These are phyloP conservation scores for Apistogramma diplotaenia DNA, from an alignment of 2,113 vertebrate species.

Conservation along the genomic window DNA sequence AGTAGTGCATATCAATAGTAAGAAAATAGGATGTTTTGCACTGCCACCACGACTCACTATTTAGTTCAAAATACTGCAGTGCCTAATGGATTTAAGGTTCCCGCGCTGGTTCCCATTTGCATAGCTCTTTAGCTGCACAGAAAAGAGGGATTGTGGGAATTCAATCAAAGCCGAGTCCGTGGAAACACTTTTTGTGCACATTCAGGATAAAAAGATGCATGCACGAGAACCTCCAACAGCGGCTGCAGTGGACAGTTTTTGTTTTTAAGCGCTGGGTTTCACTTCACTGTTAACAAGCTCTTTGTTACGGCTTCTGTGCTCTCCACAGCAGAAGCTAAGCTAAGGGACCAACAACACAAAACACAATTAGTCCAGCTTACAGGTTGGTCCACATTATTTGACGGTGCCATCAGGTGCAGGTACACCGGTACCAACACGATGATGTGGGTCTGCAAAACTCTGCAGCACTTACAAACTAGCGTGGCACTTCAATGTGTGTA, in stretches of 20 bases:
- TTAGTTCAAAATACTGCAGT: neutral
- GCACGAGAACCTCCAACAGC: neutral
- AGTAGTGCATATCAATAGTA: neutral
- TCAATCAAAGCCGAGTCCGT: neutral
- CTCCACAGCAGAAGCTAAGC: neutral
- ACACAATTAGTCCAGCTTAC: neutral
- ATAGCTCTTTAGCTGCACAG: neutral
- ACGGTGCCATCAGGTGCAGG: neutral
- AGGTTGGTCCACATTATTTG: neutral
- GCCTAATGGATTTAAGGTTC: neutral
- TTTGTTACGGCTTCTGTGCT: neutral
- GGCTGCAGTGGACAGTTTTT: neutral
- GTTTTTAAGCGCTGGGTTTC: neutral
- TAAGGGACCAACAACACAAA: neutral
- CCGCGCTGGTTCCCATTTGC: neutral
- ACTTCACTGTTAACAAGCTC: neutral
- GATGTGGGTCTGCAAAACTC: neutral
- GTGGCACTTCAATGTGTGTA: no score
- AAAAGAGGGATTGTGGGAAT: neutral
- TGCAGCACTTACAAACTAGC: neutral
- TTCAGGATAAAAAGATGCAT: neutral
- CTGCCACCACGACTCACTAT: neutral
- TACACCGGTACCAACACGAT: neutral
- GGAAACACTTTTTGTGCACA: neutral
- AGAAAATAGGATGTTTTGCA: no score